Evolutionary conservation across 2,797 vertebrate species (phyloP), one percentile per base, ranked within the genome.

Genomic region (Pantherophis vulpinus): DNA sequence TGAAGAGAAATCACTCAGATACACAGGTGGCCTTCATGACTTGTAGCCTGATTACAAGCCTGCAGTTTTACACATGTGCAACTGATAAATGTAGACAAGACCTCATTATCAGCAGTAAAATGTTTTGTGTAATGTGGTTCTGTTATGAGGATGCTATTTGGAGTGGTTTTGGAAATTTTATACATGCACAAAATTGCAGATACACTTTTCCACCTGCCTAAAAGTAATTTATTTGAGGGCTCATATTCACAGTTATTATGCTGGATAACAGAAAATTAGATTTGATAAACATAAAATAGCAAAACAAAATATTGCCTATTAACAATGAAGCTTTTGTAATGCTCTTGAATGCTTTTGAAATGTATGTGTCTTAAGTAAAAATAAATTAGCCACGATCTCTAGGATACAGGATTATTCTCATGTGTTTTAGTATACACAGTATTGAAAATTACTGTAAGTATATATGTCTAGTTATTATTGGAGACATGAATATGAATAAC

Each of bases 311-410:
- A 13, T 70, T 29, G 66, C 11, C 25, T 54, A 18, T 93, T 25
- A 87, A 42, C 86, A 86, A 3, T 5, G 27, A 61, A 56, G n/a
- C 25, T n/a, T 27, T 7, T 66, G 61, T 25, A 86, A 86, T 29
- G 56, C 86, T 89, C 3, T 93, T 63, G 89, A 89, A 58, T 91
- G 60, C 13, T 86, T 94, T 87, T 83, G 61, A 88, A 92, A 79
- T 86, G 23, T 90, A 91, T 93, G 54, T 5, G 54, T 5, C 88
- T 25, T 42, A 74, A 14, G 23, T 56, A 9, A 94, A 66, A 92
- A 83, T 25, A 88, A 94, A 96, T 20, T 86, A 47, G 88, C 59
- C 25, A 59, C 51, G 55, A 79, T 94, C 42, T 89, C 0, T 51
- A 91, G 10, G 18, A 25, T 29, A 70, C 16, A n/a, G 8, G 47